These are phyloP conservation scores for Drepanosiphum platanoidis DNA, from an alignment of 2,888 invertebrate species.

Conservation along the genomic window DNA sequence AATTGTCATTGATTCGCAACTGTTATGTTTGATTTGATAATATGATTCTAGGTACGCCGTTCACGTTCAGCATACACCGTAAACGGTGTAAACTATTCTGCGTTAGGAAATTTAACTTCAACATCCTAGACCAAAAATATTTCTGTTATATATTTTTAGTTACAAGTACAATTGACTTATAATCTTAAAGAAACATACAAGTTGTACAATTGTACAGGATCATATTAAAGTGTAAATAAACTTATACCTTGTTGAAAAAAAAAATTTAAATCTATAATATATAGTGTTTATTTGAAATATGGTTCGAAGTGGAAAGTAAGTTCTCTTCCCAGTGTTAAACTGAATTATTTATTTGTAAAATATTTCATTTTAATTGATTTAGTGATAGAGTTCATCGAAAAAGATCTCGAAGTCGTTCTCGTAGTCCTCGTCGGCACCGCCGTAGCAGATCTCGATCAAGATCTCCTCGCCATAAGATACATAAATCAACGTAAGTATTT, in stretches of 20 bases:
- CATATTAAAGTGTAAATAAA: too few species aligned
- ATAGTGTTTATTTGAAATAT: slow-evolving; percentile 17
- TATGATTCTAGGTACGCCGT: too few species aligned
- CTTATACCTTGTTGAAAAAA: too few species aligned
- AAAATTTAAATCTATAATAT: too few species aligned
- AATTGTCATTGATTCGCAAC: slow-evolving; percentile 33
- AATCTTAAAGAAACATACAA: too few species aligned
- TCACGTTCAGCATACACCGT: too few species aligned
- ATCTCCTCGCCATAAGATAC: slow-evolving; percentile 56
- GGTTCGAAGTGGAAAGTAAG: slow-evolving; percentile 48
- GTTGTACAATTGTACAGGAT: too few species aligned
- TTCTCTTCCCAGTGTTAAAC: not conserved
- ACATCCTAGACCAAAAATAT: too few species aligned
- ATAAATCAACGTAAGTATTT: slow-evolving; percentile 57
- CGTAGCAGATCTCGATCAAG: slow-evolving; percentile 76
- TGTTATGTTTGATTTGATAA: not conserved
- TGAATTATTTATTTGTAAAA: not conserved
- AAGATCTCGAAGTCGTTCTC: slow-evolving; percentile 73
- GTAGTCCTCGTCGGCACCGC: slow-evolving; percentile 71
- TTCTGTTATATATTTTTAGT: too few species aligned
- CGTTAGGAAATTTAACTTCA: too few species aligned
- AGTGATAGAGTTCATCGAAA: slow-evolving; percentile 70
- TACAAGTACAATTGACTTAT: too few species aligned
- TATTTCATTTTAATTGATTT: slow-evolving; percentile 50
- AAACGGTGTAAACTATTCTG: too few species aligned